These are phyloP conservation scores for Dendroctonus valens DNA, from an alignment of 1,140 invertebrate species.

Conservation along the genomic window DNA sequence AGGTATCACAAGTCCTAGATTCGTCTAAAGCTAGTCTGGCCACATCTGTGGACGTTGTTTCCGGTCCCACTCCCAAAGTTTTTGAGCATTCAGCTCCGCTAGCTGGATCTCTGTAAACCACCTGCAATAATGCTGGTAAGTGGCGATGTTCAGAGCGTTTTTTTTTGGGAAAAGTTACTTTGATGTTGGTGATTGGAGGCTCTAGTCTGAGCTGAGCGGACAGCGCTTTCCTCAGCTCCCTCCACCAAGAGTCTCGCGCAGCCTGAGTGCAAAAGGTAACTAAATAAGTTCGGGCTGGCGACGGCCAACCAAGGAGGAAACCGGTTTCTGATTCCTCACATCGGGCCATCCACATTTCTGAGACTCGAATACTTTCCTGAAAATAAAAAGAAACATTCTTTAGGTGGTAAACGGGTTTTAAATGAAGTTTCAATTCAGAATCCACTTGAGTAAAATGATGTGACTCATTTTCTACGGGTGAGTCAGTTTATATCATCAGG, in stretches of 20 bases:
- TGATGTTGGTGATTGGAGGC: conserved; percentile 75
- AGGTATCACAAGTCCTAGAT: conserved; percentile 59
- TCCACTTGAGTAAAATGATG: too few species aligned
- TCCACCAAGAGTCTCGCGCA: conserved; percentile 59
- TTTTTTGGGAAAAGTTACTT: conserved; percentile 49
- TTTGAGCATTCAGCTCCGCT: conserved; percentile 78
- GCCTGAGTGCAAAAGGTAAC: conserved; percentile 61
- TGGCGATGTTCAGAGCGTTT: background rate
- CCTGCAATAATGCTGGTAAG: conserved; percentile 6
- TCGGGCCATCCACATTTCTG: conserved; percentile 75
- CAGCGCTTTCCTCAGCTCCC: conserved; percentile 58
- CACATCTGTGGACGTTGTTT: conserved; percentile 69
- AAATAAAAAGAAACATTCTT: background rate
- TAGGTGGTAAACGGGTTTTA: background rate
- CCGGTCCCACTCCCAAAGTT: conserved; percentile 70
- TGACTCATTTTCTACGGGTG: too few species aligned
- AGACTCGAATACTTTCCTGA: conserved; percentile 73
- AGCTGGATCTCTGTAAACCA: conserved; percentile 68
- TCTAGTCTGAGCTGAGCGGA: conserved; percentile 58
- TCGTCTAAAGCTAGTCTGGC: conserved; percentile 63
- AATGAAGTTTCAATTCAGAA: too few species aligned
- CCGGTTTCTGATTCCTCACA: conserved; percentile 68
- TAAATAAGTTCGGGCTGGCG: conserved; percentile 75
- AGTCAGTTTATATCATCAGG: too few species aligned
- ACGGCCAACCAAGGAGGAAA: conserved; percentile 88